Base-by-base conservation (phyloP, 2,113 vertebrate genomes). In the Oncorhynchus gorbuscha region DNA sequence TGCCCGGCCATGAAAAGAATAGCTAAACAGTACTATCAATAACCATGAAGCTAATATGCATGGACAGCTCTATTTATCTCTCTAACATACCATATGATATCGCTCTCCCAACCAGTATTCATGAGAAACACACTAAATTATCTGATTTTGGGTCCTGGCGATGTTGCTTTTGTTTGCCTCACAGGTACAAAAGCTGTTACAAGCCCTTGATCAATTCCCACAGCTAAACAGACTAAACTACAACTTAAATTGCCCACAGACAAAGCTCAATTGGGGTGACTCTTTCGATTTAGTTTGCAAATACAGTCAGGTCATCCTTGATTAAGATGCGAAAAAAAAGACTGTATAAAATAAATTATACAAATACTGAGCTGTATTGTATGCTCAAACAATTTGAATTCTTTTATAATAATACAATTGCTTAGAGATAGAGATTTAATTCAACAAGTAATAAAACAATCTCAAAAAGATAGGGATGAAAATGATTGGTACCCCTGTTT, bases 151-250 rank as follows among this genome's bases (percentile, higher is more conserved):
- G 59, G n/a, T 22, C 59, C 3, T 62, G n/a, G n/a, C 6, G 55
- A 58, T 18, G 9, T 62, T 61, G n/a, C 59, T 61, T 62, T 62
- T 62, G 49, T 24, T 62, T 61, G 70, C 61, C 32, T 49, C 62
- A 75, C 20, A 78, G 45, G 18, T 58, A 68, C 45, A 69, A 71
- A 76, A 75, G 61, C 39, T 30, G 49, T 39, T 69, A 69, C 76
- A 51, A 76, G 64, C 48, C 48, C 69, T 51, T 73, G 71, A 76
- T 82, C 80, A 77, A 77, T 74, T 71, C 49, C 16, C 20, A 45
- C 22, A 69, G 75, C 68, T 59, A 13, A 45, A 67, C 61, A 69
- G 59, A 22, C 59, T 22, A 9, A 62, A 62, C 8, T 16, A 24
- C n/a, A 22, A 62, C 59, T 24, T 13, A 62, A 62, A 62, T 62